Evolutionary conservation across 2,888 invertebrate species (phyloP).

Genomic region (Ischnus inquisitorius): DNA sequence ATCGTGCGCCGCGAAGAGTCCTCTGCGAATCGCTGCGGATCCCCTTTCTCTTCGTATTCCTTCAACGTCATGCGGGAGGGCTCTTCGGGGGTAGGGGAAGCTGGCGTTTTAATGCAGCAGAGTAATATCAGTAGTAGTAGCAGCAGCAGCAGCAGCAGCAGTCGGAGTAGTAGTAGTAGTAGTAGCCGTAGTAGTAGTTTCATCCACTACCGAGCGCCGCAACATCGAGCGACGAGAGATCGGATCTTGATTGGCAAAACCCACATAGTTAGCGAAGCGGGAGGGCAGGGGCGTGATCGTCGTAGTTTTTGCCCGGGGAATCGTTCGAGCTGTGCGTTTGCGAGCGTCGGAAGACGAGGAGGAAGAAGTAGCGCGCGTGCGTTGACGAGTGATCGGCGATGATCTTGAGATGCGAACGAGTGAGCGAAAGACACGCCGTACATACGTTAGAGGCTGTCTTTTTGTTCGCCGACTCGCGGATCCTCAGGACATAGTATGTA

Average conservation of each 20-base stretch:
- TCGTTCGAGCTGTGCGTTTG: conserved; percentile 51
- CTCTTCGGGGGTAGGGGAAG: conserved; percentile 1
- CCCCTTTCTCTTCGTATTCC: conserved; percentile 35
- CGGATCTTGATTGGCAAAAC: conserved; percentile 76
- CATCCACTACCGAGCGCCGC: conserved; percentile 55
- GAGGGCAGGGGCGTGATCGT: conserved; percentile 70
- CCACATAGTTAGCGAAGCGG: conserved; percentile 69
- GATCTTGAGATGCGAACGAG: conserved; percentile 44
- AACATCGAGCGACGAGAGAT: conserved; percentile 64
- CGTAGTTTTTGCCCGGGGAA: conserved; percentile 65
- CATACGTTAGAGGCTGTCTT: conserved; percentile 45
- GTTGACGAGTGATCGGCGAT: conserved; percentile 59
- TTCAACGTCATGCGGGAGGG: conserved; percentile 27
- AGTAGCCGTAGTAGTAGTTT: conserved; percentile 13
- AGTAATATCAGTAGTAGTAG: not conserved
- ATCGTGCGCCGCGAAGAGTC: conserved; percentile 17
- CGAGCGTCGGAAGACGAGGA: conserved; percentile 49
- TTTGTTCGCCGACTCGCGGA: conserved; percentile 1
- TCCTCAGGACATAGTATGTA: not conserved
- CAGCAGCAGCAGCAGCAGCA: not conserved
- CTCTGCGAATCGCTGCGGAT: conserved; percentile 40
- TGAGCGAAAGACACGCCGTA: conserved; percentile 30
- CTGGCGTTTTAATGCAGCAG: not conserved
- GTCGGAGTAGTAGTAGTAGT: conserved; percentile 3
- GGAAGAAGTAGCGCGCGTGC: conserved; percentile 34